phyloP scores from a whole-genome alignment of 1,140 invertebrate genomes.

The Megalopta genalis region DNA sequence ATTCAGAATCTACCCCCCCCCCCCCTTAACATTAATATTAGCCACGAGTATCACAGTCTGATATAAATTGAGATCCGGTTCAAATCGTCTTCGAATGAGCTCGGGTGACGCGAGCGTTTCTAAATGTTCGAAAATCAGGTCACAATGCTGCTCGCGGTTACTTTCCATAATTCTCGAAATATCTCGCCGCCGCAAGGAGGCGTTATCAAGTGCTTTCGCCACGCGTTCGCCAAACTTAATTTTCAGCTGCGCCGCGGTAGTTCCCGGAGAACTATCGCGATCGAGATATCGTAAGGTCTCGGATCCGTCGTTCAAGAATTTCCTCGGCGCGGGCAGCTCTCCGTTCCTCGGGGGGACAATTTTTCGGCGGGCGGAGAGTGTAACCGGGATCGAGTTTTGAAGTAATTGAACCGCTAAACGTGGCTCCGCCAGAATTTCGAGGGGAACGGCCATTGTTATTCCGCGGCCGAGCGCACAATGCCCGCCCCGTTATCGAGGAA shows the following conservation, averaged over 20 bases:
- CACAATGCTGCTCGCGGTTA: neutral
- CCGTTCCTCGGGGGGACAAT: slow-evolving; percentile 37
- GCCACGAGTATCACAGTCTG: no score
- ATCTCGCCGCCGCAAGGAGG: neutral
- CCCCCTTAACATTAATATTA: no score
- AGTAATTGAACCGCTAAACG: slow-evolving; percentile 60
- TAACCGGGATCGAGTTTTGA: slow-evolving; percentile 31
- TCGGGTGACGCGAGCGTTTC: no score
- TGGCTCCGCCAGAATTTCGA: slow-evolving; percentile 33
- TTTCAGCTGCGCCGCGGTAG: no score
- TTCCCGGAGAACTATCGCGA: neutral
- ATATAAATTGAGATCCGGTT: no score
- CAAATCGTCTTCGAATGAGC: no score
- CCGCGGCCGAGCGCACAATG: slow-evolving; percentile 40
- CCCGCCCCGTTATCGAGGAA: slow-evolving; percentile 59
- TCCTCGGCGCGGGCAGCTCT: slow-evolving; percentile 43
- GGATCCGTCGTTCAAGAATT: slow-evolving; percentile 25
- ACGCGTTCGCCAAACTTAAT: neutral
- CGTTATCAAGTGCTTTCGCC: neutral
- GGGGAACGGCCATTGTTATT: slow-evolving; percentile 55
- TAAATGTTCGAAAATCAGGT: neutral
- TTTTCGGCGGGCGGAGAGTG: slow-evolving; percentile 46
- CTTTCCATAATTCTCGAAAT: neutral
- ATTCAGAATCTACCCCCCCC: no score
- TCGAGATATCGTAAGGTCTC: slow-evolving; percentile 5